phyloP scores from a whole-genome alignment of 2,113 vertebrate species.

The Lepus timidus region DNA sequence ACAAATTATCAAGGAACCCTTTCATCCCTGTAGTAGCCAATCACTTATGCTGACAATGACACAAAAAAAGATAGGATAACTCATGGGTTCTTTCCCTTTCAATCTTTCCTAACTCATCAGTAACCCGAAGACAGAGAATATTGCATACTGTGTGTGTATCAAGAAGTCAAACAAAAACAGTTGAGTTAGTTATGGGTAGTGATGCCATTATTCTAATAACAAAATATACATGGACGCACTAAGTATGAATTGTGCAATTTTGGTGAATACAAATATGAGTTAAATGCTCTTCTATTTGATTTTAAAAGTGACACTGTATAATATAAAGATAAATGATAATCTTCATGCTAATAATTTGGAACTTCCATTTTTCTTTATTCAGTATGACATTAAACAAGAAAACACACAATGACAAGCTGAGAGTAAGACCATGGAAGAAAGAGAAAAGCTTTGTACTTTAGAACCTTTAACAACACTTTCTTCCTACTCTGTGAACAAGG shows the following conservation, averaged over 20 bases:
- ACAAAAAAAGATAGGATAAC: background rate
- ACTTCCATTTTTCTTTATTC: slow-evolving; percentile 12
- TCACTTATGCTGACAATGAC: background rate
- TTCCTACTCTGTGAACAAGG: background rate
- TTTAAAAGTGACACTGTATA: slow-evolving; percentile 4
- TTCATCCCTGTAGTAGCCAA: background rate
- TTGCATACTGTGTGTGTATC: background rate
- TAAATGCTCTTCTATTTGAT: slow-evolving; percentile 19
- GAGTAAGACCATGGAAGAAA: background rate
- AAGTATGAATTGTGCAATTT: slow-evolving; percentile 23
- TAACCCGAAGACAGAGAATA: background rate
- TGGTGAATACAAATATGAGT: background rate
- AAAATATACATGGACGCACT: background rate
- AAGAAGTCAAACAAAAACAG: slow-evolving; percentile 26
- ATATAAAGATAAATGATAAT: background rate
- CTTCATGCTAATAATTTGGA: background rate
- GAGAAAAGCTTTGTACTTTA: background rate
- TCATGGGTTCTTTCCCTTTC: background rate
- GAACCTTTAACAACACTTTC: background rate
- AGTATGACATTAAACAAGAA: slow-evolving; percentile 23
- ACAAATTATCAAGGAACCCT: background rate
- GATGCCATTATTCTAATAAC: background rate
- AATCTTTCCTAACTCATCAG: background rate
- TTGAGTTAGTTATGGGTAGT: background rate
- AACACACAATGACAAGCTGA: background rate